A percentile compares a stretch with the other conserved stretches of the same genome.
Conservation (phyloP, 2,797 vertebrate genomes). For the Sebastes cheni region DNA sequence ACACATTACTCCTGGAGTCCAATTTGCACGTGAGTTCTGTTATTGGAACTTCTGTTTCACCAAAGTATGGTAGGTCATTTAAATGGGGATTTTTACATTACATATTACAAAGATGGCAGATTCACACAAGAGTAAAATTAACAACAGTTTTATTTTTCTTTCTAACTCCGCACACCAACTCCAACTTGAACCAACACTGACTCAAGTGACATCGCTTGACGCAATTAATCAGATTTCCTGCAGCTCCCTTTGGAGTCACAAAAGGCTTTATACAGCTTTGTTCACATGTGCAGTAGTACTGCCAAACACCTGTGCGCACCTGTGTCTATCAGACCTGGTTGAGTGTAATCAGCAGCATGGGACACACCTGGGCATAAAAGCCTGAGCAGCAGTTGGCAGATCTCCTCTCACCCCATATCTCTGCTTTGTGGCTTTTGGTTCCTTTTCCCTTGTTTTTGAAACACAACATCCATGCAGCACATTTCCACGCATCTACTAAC, state of each 20-base stretch:
- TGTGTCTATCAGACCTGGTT: background rate
- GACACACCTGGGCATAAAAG: background rate
- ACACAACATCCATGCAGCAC: background rate
- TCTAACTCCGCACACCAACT: background rate
- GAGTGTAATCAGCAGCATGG: background rate
- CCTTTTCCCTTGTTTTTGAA: background rate
- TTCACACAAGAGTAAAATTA: background rate
- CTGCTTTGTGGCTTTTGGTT: background rate
- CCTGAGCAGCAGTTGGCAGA: background rate
- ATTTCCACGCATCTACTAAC: background rate
- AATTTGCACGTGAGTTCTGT: conserved; percentile 22
- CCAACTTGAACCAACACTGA: background rate
- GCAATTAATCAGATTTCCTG: background rate
- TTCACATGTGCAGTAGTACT: background rate
- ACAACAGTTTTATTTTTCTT: background rate
- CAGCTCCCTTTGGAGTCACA: background rate
- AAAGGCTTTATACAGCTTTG: background rate
- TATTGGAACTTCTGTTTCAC: background rate
- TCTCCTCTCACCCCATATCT: background rate
- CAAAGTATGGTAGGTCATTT: background rate
- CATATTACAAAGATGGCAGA: background rate
- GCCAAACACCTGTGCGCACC: background rate
- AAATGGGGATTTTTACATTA: background rate
- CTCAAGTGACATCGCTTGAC: background rate
- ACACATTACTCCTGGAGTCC: conserved; percentile 12